Conservation (phyloP, 1,140 invertebrate genomes). For the Theocolax elegans region DNA sequence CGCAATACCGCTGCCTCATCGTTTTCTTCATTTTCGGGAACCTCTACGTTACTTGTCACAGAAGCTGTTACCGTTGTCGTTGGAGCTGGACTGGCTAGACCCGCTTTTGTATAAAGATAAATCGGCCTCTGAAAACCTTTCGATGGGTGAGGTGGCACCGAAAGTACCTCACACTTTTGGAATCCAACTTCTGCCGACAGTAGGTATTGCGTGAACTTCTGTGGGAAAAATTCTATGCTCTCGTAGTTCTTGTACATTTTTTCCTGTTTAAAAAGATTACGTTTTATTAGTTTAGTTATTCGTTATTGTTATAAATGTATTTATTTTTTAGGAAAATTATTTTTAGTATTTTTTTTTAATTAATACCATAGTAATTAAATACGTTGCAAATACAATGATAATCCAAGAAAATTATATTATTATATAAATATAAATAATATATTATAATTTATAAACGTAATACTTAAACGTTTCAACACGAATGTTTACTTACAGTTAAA, state of each 20-base stretch:
- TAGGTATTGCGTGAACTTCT: conserved; percentile 90
- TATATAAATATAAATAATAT: neutral
- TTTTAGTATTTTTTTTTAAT: no score
- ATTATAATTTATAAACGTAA: no score
- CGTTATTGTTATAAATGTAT: conserved; percentile 32
- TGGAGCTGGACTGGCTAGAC: conserved; percentile 59
- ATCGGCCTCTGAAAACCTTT: conserved; percentile 92
- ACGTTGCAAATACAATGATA: no score
- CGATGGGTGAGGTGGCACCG: conserved; percentile 83
- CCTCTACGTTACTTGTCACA: neutral
- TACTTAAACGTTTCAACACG: no score
- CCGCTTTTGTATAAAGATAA: conserved; percentile 84
- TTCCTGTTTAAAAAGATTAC: conserved; percentile 73
- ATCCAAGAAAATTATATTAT: neutral
- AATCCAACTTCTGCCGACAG: conserved; percentile 92
- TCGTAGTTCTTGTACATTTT: conserved; percentile 88
- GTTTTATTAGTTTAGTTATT: neutral
- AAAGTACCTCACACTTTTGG: conserved; percentile 85
- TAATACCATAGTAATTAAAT: no score
- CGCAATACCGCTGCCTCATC: conserved; percentile 54
- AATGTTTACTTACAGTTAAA: conserved; percentile 80
- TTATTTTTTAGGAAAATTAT: conserved; percentile 9
- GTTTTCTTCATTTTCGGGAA: neutral
- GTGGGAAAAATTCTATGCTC: conserved; percentile 86
- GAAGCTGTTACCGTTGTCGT: neutral